phyloP scores from a whole-genome alignment of 2,888 invertebrate species.

The Spilarctia lutea region DNA sequence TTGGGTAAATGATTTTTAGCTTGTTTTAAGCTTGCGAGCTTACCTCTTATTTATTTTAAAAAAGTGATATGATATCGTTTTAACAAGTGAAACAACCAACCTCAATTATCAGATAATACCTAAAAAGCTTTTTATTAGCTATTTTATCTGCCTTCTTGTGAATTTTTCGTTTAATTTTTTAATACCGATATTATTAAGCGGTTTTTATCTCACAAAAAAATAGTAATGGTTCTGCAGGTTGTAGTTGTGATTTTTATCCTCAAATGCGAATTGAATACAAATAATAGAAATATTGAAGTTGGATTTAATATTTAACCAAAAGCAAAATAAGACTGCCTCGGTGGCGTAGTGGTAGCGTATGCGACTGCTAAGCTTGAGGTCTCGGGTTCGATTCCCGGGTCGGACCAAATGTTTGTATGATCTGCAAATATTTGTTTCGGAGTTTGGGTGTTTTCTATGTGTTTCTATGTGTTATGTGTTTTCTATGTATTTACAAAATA shows the following conservation, averaged over 20 bases:
- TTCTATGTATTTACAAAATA: too few relatives aligned
- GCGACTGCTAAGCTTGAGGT: too few relatives aligned
- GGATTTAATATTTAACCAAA: background rate
- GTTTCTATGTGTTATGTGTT: too few relatives aligned
- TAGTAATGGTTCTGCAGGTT: background rate
- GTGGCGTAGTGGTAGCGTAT: too few relatives aligned
- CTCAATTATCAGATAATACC: background rate
- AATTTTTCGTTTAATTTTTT: background rate
- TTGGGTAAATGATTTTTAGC: slow-evolving; percentile 61
- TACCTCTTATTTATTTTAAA: background rate
- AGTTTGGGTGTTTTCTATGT: too few relatives aligned
- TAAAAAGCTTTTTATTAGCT: background rate
- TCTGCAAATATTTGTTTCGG: too few relatives aligned
- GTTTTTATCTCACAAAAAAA: background rate
- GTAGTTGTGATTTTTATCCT: background rate
- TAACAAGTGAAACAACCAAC: too few relatives aligned
- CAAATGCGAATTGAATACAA: background rate
- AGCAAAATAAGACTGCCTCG: too few relatives aligned
- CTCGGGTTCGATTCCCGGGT: too few relatives aligned
- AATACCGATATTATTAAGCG: background rate
- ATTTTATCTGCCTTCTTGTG: background rate
- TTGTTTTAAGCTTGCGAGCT: background rate
- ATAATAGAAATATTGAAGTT: background rate
- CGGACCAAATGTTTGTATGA: too few relatives aligned
- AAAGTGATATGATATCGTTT: background rate